Evolutionary conservation across 1,140 invertebrate genomes (phyloP), one percentile per base, ranked within the genome.

Genomic region (Drosophila micromelanica): DNA sequence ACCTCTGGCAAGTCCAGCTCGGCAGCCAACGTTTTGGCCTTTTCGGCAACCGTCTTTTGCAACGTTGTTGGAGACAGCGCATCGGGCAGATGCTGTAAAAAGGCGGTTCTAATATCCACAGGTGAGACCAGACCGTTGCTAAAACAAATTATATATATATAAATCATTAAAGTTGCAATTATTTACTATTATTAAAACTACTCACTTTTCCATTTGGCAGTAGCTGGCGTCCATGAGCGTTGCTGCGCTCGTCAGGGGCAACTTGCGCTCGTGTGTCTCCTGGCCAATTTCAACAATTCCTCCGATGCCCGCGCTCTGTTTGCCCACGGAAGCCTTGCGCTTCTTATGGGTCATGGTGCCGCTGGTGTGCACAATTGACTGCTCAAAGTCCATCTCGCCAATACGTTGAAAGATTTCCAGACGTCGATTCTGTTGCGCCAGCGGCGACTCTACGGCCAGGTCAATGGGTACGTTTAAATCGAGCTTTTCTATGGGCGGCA

Each of bases 391-490:
- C 81, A 85, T 85, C 73, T 92, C 73, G 2, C 84, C 85, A 11
- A 92, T 92, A 49, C 90, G 89, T 11, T 73, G 78, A 54, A 92
- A 91, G 1, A 92, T 85, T 56, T 92, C 90, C n/a, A 87, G 35
- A n/a, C 91, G 91, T 11, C 90, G 87, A 52, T 82, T 86, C 54
- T 91, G 90, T 59, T 92, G 80, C 3, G 74, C 73, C 35, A 85
- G 11, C 1, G 91, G 85, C 9, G 91, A 92, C 55, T 92, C 89
- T n/a, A 92, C 82, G 17, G 92, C 91, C 15, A 91, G 78, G 60
- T 93, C 74, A 12, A 93, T 80, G 3, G 91, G 80, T 7, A 92
- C 93, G 69, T 93, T 91, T 2, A 93, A 76, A 40, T 93, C 81
- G 2, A 93, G 67, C 6, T 93, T 82, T 55, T 93, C 84, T 6